Percentiles rank a stretch among this genome's conserved stretches.
These are phyloP conservation scores for Chrysina gloriosa DNA, from an alignment of 2,888 invertebrate species.

Conservation along the genomic window DNA sequence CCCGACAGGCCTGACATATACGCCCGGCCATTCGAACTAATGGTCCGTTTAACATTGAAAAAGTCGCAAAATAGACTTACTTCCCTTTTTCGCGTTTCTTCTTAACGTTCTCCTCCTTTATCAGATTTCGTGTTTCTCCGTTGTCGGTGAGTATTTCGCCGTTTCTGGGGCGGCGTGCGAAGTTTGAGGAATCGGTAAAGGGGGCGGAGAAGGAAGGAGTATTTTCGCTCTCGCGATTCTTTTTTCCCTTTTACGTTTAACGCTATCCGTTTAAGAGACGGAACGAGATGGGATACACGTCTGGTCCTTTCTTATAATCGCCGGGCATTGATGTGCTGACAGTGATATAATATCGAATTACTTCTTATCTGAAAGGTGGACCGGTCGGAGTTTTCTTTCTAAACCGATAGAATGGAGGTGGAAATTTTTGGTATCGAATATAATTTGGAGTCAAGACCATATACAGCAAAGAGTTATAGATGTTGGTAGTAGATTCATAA, in stretches of 20 bases:
- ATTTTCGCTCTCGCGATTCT: background rate
- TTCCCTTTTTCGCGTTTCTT: slow-evolving; percentile 22
- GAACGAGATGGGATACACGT: too few species aligned
- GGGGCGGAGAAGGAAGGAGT: background rate
- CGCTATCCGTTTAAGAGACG: background rate
- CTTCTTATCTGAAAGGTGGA: background rate
- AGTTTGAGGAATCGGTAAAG: background rate
- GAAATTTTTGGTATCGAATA: too few species aligned
- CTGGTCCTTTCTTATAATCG: slow-evolving; percentile 19
- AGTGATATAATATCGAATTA: slow-evolving; percentile 9
- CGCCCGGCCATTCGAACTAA: slow-evolving; percentile 42
- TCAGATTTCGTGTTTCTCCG: slow-evolving; percentile 13
- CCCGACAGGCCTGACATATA: slow-evolving; percentile 42
- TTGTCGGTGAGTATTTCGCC: background rate
- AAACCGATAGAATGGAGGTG: background rate
- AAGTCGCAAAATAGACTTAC: slow-evolving; percentile 39
- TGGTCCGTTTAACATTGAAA: slow-evolving; percentile 45
- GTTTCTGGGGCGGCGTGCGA: background rate
- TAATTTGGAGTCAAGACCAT: too few species aligned
- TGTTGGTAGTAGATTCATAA: too few species aligned
- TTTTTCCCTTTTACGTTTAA: slow-evolving; percentile 9
- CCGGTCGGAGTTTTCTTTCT: background rate
- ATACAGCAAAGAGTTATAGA: too few species aligned
- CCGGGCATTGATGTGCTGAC: slow-evolving; percentile 24
- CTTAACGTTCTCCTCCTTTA: slow-evolving; percentile 6